Evolutionary conservation across 2,797 vertebrate genomes (phyloP).

Genomic region (Loris lydekkerianus): DNA sequence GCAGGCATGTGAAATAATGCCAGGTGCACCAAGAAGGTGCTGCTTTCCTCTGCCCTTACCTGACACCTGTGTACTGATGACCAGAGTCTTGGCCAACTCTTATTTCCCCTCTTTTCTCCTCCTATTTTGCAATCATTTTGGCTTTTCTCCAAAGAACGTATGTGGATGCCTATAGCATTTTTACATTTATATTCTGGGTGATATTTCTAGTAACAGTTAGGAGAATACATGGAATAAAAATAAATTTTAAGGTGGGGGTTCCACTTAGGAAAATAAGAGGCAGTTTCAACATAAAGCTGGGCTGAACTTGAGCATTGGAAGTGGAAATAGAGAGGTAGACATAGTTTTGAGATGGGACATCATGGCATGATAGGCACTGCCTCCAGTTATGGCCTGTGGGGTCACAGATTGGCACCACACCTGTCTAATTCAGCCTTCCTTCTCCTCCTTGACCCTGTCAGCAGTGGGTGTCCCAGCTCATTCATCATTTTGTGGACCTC

Average conservation of each 20-base stretch:
- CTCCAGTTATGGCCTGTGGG: not conserved
- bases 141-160: conserved; percentile 2
- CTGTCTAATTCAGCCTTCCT: not conserved
- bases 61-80: not conserved
- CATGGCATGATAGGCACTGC: not conserved
- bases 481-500: not conserved
- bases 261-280: not conserved
- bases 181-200: not conserved
- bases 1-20: rapidly evolving
- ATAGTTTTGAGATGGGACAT: not conserved
- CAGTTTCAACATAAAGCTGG: not conserved
- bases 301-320: not conserved
- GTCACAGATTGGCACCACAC: not conserved
- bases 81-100: not conserved
- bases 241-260: not conserved
- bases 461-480: not conserved
- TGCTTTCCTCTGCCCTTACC: not conserved
- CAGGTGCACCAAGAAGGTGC: rapidly evolving
- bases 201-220: not conserved
- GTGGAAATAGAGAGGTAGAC: not conserved
- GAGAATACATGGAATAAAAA: not conserved
- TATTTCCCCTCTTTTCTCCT: not conserved
- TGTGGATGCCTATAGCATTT: not conserved
- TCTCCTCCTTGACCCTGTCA: not conserved
- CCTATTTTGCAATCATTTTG: not conserved